Conservation (phyloP, 2,797 vertebrate genomes). For the Clamator glandarius region DNA sequence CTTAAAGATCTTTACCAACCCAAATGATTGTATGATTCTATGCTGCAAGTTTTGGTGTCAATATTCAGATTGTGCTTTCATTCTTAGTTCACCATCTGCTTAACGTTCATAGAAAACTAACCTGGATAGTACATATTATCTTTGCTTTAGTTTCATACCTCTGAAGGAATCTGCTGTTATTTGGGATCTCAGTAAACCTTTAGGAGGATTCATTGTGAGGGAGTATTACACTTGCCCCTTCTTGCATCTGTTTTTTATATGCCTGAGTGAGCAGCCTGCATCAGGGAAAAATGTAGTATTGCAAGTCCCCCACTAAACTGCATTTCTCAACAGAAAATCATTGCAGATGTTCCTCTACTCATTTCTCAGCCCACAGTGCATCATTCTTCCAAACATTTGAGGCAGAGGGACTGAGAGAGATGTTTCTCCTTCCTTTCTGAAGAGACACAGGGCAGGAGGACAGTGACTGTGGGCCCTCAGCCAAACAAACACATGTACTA, state of each 20-base stretch:
- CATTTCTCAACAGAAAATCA: neutral
- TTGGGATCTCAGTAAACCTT: neutral
- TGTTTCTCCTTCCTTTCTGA: neutral
- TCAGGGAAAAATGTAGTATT: neutral
- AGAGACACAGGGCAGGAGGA: neutral
- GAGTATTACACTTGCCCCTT: neutral
- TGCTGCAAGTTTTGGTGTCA: neutral
- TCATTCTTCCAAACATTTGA: neutral
- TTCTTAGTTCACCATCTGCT: neutral
- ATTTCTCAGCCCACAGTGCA: neutral
- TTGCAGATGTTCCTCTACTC: neutral
- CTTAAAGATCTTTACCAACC: neutral
- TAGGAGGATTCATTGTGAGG: neutral
- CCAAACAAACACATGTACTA: neutral
- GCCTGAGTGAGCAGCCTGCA: neutral
- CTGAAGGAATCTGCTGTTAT: neutral
- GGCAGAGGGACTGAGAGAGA: neutral
- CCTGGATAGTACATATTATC: neutral
- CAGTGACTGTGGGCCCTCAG: fast-evolving
- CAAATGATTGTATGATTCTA: neutral
- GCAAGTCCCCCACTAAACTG: neutral
- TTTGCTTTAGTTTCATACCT: neutral
- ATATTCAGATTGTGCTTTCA: neutral
- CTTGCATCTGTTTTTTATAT: neutral
- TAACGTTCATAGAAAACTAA: neutral